Percentiles rank a stretch among this genome's conserved stretches.
These are phyloP conservation scores for Drosophila koepferae DNA, from an alignment of 2,888 invertebrate species.

Conservation along the genomic window DNA sequence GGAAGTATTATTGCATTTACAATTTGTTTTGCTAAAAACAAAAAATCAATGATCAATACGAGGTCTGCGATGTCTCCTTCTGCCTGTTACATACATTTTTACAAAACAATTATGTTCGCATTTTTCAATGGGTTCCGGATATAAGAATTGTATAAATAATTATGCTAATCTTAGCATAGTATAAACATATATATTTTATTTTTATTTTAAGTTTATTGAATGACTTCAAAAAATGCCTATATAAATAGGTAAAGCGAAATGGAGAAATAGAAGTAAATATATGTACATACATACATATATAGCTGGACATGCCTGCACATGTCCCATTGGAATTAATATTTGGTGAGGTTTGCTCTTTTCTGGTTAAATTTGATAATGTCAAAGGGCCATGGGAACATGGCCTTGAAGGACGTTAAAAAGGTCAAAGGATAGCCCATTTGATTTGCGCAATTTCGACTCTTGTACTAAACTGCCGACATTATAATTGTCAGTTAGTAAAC, in stretches of 20 bases:
- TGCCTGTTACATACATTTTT: too few species aligned
- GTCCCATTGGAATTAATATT: constrained; percentile 20
- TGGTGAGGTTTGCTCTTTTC: constrained; percentile 24
- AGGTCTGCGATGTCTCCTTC: too few species aligned
- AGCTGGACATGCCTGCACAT: background rate
- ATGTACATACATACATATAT: background rate
- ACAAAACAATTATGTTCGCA: too few species aligned
- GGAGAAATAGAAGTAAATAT: background rate
- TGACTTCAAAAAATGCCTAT: constrained; percentile 39
- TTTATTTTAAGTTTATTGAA: background rate
- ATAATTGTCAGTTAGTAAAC: constrained; percentile 26
- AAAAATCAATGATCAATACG: too few species aligned
- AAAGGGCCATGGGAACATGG: constrained; percentile 26
- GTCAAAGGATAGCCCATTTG: constrained; percentile 42
- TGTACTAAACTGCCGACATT: background rate
- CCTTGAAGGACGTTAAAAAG: constrained; percentile 27
- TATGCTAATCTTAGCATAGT: too few species aligned
- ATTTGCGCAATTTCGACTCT: constrained; percentile 7
- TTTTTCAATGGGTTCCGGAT: too few species aligned
- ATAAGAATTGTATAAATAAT: too few species aligned
- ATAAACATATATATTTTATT: too few species aligned
- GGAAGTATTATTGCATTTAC: background rate
- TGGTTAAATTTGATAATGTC: constrained; percentile 55
- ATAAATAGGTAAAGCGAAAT: constrained; percentile 40
- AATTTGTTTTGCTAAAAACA: background rate